phyloP scores from a whole-genome alignment of 2,113 vertebrate genomes.

The Cyphomyrus discorhynchus region DNA sequence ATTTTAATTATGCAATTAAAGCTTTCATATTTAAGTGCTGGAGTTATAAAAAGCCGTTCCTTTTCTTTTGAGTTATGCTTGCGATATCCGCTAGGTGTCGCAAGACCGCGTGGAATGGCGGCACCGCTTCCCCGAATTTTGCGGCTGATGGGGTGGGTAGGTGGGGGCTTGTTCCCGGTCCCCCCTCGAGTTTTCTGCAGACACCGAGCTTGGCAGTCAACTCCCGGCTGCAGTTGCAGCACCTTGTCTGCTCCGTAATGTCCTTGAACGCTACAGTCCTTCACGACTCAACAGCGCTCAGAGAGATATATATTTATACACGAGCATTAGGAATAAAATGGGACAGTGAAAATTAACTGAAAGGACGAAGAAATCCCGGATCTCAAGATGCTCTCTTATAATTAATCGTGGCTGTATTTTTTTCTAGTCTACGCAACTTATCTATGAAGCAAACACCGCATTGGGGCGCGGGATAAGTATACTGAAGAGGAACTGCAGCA shows the following conservation, averaged over 20 bases:
- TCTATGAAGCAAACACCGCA: conserved; percentile 41
- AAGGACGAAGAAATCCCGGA: conserved; percentile 30
- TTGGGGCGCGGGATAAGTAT: conserved; percentile 41
- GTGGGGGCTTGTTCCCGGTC: conserved; percentile 40
- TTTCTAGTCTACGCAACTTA: conserved; percentile 24
- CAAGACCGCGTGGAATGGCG: conserved; percentile 36
- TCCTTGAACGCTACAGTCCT: conserved; percentile 48
- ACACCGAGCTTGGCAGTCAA: conserved; percentile 52
- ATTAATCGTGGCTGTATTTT: conserved; percentile 28
- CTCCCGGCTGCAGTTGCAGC: conserved; percentile 52
- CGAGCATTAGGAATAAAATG: conserved; percentile 11
- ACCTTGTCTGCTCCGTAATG: conserved; percentile 53
- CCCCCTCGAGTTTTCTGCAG: conserved; percentile 42
- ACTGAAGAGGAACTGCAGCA: conserved; percentile 12
- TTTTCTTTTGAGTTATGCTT: neutral
- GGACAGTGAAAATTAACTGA: conserved; percentile 3
- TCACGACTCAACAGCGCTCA: conserved; percentile 18
- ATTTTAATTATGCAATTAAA: neutral
- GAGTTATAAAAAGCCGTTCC: neutral
- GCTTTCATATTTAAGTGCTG: neutral
- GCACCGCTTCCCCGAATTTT: conserved; percentile 13
- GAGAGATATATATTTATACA: neutral
- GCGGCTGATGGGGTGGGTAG: conserved; percentile 31
- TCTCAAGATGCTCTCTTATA: conserved; percentile 24
- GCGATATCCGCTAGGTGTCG: conserved; percentile 41